Percentiles rank a stretch among this genome's conserved stretches.
Conservation (phyloP, 2,113 vertebrate species). For the Australoheros scitulus region DNA sequence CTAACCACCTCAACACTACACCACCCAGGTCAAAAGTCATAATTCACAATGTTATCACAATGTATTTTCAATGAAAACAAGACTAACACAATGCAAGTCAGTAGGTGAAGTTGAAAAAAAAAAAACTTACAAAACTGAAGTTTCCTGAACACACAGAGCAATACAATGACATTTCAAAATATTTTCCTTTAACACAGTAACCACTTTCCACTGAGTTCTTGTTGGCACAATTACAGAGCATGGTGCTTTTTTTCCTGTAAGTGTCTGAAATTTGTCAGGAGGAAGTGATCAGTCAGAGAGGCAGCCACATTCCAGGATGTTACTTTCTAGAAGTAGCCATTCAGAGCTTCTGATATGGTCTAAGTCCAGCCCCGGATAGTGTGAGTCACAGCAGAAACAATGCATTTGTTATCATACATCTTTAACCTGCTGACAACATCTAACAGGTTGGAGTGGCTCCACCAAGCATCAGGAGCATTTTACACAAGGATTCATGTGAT, state of each 20-base stretch:
- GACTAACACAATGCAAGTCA: not conserved
- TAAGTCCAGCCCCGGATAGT: not conserved
- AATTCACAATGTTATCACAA: not conserved
- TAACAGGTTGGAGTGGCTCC: not conserved
- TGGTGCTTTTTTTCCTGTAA: not conserved
- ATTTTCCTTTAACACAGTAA: not conserved
- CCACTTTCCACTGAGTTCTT: not conserved
- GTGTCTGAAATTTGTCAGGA: not conserved
- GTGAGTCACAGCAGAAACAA: constrained; percentile 28
- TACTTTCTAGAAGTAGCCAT: constrained; percentile 11
- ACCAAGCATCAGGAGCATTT: not conserved
- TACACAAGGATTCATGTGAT: not conserved
- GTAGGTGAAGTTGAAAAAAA: not conserved
- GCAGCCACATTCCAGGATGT: not conserved
- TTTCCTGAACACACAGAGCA: not conserved
- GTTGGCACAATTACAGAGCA: not conserved
- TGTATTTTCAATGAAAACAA: not conserved
- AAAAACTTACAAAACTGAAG: not conserved
- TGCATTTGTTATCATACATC: not conserved
- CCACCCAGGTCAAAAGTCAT: not conserved
- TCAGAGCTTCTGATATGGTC: not conserved
- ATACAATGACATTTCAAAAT: not conserved
- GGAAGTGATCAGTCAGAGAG: not conserved
- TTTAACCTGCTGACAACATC: not conserved
- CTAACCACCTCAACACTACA: not conserved